Conservation (phyloP, 2,888 invertebrate species). For the Campoplex capitator region DNA sequence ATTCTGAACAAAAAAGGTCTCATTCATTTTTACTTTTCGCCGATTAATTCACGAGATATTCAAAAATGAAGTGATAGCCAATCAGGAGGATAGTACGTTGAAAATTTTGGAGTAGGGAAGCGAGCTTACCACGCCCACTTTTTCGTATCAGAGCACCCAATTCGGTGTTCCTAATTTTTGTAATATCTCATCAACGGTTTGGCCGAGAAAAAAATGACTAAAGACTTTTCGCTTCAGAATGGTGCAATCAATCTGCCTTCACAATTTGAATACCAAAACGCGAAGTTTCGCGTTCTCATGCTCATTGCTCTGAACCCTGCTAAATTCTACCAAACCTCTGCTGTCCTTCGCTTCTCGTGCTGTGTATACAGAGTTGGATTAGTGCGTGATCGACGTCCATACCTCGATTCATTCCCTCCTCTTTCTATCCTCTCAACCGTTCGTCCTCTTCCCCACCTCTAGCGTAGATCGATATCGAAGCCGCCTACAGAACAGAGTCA, state of each 20-base stretch:
- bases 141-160: neutral
- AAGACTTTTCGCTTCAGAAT: neutral
- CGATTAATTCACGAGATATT: neutral
- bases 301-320: constrained; percentile 7
- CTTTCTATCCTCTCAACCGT: constrained; percentile 7
- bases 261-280: neutral
- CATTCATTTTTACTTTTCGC: neutral
- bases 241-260: neutral
- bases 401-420: constrained; percentile 29
- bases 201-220: neutral
- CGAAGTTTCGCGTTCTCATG: neutral
- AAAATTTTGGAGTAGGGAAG: neutral
- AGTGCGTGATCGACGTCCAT: constrained; percentile 60
- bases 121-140: neutral
- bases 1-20: neutral
- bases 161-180: neutral
- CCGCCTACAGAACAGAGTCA: constrained; percentile 36
- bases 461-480: constrained; percentile 56
- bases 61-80: neutral
- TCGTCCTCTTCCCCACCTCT: neutral
- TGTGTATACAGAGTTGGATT: constrained; percentile 47
- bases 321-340: constrained; percentile 43
- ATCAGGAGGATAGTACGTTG: neutral
- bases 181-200: neutral
- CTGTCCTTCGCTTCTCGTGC: constrained; percentile 24